These are phyloP conservation scores for Prorops nasuta DNA, from an alignment of 1,140 invertebrate genomes.

Conservation along the genomic window DNA sequence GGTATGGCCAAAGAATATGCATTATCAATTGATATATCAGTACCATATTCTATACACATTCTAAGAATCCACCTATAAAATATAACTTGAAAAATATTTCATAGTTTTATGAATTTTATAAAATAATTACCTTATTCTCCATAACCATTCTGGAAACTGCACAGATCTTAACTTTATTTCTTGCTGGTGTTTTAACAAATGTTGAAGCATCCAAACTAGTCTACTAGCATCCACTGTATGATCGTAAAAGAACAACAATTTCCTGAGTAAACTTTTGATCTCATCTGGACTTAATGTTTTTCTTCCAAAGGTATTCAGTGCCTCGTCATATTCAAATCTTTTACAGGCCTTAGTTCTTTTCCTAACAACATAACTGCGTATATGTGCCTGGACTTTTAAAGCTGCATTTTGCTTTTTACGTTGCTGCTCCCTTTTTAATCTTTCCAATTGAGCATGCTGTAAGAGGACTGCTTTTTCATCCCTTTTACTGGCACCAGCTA, in stretches of 20 bases:
- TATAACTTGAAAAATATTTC: slow-evolving; percentile 8
- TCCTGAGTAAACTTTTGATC: slow-evolving; percentile 60
- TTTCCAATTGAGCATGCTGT: slow-evolving; percentile 76
- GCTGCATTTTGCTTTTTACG: slow-evolving; percentile 68
- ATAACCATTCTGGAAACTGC: slow-evolving; percentile 60
- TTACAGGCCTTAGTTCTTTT: slow-evolving; percentile 66
- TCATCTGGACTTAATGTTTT: slow-evolving; percentile 56
- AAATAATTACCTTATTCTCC: slow-evolving; percentile 61
- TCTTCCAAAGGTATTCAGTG: slow-evolving; percentile 51
- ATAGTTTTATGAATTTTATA: slow-evolving; percentile 36
- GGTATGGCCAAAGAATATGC: slow-evolving; percentile 69
- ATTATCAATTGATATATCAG: slow-evolving; percentile 36
- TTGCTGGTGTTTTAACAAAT: slow-evolving; percentile 61
- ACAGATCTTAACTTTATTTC: slow-evolving; percentile 56
- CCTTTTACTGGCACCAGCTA: slow-evolving; percentile 81
- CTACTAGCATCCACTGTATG: slow-evolving; percentile 66
- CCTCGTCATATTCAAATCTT: slow-evolving; percentile 68
- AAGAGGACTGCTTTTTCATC: slow-evolving; percentile 75
- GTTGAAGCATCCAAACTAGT: slow-evolving; percentile 65
- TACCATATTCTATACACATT: slow-evolving; percentile 43
- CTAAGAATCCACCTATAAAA: slow-evolving; percentile 41
- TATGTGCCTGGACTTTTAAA: slow-evolving; percentile 75
- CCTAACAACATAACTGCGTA: slow-evolving; percentile 73
- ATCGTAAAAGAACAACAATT: slow-evolving; percentile 77
- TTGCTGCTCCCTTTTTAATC: slow-evolving; percentile 79